These are phyloP conservation scores for Rattus rattus DNA, from an alignment of 2,113 vertebrate species.

Conservation along the genomic window DNA sequence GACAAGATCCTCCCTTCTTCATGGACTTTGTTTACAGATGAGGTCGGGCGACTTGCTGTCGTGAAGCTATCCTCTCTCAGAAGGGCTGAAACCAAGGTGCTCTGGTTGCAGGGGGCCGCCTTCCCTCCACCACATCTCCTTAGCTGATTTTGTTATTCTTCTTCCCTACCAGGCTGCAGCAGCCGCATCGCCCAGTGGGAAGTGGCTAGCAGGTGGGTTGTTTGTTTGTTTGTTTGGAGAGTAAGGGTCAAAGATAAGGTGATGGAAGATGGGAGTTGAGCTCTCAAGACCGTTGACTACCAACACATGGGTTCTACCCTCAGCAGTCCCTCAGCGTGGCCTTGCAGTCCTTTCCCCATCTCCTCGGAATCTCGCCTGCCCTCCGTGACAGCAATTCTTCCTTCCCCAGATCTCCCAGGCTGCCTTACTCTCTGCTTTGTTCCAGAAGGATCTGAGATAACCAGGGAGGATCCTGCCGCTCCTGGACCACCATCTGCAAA, in stretches of 20 bases:
- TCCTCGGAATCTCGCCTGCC: neutral
- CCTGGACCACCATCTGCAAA: neutral
- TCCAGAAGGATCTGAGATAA: conserved; percentile 28
- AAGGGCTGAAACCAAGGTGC: neutral
- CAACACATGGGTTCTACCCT: neutral
- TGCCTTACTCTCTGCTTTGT: conserved; percentile 3
- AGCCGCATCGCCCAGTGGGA: neutral
- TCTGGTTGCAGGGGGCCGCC: neutral
- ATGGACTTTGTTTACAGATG: neutral
- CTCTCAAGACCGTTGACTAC: neutral
- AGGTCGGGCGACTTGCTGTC: neutral
- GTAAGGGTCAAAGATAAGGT: neutral
- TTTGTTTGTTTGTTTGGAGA: neutral
- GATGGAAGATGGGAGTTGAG: neutral
- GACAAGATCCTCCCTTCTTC: neutral
- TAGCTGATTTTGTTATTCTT: neutral
- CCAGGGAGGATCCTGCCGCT: neutral
- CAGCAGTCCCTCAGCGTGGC: neutral
- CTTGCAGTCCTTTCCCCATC: neutral
- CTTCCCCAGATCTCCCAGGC: neutral
- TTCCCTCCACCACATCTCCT: neutral
- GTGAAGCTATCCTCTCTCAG: accelerated
- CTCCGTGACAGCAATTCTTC: neutral
- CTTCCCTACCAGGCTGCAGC: too few relatives aligned
- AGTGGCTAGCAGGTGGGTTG: neutral